Conservation (phyloP, 1,140 invertebrate species). For the Carposina sasakii region DNA sequence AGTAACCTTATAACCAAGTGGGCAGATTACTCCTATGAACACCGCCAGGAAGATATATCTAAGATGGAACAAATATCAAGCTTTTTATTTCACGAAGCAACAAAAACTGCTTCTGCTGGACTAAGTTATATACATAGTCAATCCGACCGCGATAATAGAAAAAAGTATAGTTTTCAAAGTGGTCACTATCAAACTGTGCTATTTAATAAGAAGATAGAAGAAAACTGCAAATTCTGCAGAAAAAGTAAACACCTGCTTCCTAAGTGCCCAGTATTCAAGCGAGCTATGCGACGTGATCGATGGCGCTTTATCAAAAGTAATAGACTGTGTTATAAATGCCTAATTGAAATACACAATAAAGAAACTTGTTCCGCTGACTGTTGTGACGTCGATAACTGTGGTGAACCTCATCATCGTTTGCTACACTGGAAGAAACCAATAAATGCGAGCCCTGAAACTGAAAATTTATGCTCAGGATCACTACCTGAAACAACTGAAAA, state of each 20-base stretch:
- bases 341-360: background rate
- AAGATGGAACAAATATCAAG: background rate
- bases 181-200: background rate
- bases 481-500: background rate
- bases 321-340: conserved; percentile 4
- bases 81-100: background rate
- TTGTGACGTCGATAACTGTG: conserved; percentile 2
- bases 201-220: background rate
- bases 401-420: background rate
- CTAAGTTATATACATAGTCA: background rate
- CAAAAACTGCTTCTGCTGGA: background rate
- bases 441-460: background rate
- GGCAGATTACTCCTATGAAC: background rate
- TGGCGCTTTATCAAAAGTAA: conserved; percentile 1
- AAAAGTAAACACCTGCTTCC: background rate
- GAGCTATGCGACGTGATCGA: background rate
- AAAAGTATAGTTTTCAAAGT: background rate
- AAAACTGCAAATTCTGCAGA: conserved; percentile 1
- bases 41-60: background rate
- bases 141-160: background rate
- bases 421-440: background rate
- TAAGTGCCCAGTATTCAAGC: background rate
- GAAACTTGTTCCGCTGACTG: background rate
- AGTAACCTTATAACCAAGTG: background rate
- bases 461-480: background rate